A percentile compares a stretch with the other conserved stretches of the same genome.
Conservation (phyloP, 2,888 invertebrate species). For the Palloptera scutellata region DNA sequence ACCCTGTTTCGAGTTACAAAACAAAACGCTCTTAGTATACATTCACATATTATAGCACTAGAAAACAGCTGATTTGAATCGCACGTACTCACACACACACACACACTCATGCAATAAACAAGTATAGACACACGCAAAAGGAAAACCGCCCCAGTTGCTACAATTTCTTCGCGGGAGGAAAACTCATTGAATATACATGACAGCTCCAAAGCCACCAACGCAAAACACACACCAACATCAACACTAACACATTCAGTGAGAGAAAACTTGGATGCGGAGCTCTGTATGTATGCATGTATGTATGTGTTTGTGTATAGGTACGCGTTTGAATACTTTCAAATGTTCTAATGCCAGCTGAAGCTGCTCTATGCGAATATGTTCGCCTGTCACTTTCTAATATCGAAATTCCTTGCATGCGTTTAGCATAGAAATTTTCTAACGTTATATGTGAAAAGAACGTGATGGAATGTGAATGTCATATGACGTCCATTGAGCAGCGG, state of each 20-base stretch:
- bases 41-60: no score
- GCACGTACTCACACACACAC: neutral
- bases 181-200: no score
- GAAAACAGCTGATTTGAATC: neutral
- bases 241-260: neutral
- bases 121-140: no score
- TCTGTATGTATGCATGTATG: neutral
- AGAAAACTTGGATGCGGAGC: neutral
- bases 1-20: no score
- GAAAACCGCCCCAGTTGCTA: neutral
- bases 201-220: constrained; percentile 4
- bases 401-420: constrained; percentile 60
- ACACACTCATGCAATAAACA: no score
- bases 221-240: constrained; percentile 3
- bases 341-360: constrained; percentile 54
- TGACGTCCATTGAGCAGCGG: neutral
- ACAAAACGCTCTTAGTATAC: no score
- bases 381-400: constrained; percentile 61
- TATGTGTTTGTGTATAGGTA: constrained; percentile 12
- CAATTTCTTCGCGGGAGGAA: neutral
- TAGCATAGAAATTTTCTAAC: constrained; percentile 57
- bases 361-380: constrained; percentile 37
- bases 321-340: constrained; percentile 22
- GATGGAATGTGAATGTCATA: constrained; percentile 1
- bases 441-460: constrained; percentile 16